A percentile compares a stretch with the other conserved stretches of the same genome.
Evolutionary conservation across 2,888 invertebrate species (phyloP).

Genomic region (Cotesia congregata): DNA sequence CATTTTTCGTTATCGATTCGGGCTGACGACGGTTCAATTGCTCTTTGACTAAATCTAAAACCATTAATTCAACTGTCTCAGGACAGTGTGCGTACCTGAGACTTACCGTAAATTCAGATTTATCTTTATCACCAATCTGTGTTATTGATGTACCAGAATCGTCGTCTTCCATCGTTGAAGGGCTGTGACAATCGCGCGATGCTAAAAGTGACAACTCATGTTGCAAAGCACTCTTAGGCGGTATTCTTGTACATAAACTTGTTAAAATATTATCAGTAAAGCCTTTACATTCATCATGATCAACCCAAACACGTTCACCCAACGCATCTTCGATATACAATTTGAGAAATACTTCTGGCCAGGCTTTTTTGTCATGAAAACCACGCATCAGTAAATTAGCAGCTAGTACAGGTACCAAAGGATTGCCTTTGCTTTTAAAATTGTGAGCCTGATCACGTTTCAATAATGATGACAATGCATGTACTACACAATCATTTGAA

Average conservation of each 20-base stretch:
- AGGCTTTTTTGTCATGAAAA: slow-evolving; percentile 84
- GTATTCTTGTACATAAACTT: slow-evolving; percentile 85
- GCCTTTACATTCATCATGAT: slow-evolving; percentile 89
- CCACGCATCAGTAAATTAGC: slow-evolving; percentile 88
- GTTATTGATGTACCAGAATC: slow-evolving; percentile 60
- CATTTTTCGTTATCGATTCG: slow-evolving; percentile 89
- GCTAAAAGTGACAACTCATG: slow-evolving; percentile 71
- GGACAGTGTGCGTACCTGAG: slow-evolving; percentile 76
- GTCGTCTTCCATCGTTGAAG: slow-evolving; percentile 66
- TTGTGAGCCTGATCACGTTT: slow-evolving; percentile 80
- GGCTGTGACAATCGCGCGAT: slow-evolving; percentile 65
- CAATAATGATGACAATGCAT: slow-evolving; percentile 85
- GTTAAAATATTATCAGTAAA: slow-evolving; percentile 93
- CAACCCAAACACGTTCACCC: slow-evolving; percentile 95
- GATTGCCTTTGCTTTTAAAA: slow-evolving; percentile 85
- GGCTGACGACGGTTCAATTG: slow-evolving; percentile 86
- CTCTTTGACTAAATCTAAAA: slow-evolving; percentile 89
- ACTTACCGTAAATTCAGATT: slow-evolving; percentile 70
- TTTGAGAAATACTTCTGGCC: slow-evolving; percentile 95
- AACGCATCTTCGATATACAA: slow-evolving; percentile 95
- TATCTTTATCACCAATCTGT: slow-evolving; percentile 63
- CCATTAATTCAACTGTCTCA: slow-evolving; percentile 83
- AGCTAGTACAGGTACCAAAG: slow-evolving; percentile 84
- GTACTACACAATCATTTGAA: slow-evolving; percentile 81
- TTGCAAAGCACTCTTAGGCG: slow-evolving; percentile 79